phyloP scores from a whole-genome alignment of 2,113 vertebrate genomes.

The Leptocoma aspasia region DNA sequence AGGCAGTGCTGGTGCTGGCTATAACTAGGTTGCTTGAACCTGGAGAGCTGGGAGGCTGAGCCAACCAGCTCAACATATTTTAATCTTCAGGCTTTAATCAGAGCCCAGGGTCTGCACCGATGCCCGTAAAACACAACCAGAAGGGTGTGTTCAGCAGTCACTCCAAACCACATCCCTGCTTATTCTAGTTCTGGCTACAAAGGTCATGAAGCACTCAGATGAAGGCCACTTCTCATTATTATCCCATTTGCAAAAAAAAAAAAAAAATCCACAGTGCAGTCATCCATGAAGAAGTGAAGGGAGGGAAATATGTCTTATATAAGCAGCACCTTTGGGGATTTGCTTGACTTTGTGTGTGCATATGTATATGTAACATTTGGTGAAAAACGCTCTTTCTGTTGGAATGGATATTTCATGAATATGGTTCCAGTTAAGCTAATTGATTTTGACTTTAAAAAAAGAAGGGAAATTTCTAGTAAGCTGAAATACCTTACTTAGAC shows the following conservation, averaged over 20 bases:
- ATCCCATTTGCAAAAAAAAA: not conserved
- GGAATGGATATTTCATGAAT: not conserved
- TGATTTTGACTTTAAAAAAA: not conserved
- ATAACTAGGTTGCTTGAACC: not conserved
- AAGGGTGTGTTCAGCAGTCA: not conserved
- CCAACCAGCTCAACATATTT: not conserved
- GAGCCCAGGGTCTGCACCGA: rapidly evolving
- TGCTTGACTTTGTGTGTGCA: not conserved
- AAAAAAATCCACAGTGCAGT: not conserved
- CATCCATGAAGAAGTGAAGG: not conserved
- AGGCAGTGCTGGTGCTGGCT: not conserved
- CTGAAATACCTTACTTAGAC: not conserved
- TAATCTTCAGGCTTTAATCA: not conserved
- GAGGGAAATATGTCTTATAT: not conserved
- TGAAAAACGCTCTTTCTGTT: not conserved
- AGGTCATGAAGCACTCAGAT: not conserved
- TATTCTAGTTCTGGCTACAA: not conserved
- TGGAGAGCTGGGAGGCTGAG: not conserved
- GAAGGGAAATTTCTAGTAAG: not conserved
- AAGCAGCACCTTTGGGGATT: not conserved
- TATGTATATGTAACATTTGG: not conserved
- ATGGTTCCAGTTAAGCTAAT: not conserved
- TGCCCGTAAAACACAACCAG: not conserved
- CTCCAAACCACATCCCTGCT: not conserved
- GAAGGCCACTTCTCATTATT: not conserved